Conservation (phyloP, 1,140 invertebrate genomes). For the Pectinophora gossypiella region DNA sequence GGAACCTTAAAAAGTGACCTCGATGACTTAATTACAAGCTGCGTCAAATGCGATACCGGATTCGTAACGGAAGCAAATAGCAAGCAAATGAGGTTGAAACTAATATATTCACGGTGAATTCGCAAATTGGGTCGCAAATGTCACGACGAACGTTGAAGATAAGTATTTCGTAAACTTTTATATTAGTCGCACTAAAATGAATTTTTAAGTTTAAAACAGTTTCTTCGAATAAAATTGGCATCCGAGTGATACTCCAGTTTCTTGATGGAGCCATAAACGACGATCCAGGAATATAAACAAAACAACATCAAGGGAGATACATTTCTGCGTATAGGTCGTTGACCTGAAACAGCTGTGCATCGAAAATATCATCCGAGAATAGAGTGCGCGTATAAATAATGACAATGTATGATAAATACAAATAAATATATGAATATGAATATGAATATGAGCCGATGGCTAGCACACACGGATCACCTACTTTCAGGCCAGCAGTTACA, state of each 20-base stretch:
- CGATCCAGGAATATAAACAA: conserved; percentile 25
- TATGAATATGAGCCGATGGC: conserved; percentile 5
- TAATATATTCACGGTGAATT: conserved; percentile 16
- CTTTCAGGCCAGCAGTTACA: conserved; percentile 47
- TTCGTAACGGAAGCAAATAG: conserved; percentile 21
- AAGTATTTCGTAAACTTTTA: too few relatives aligned
- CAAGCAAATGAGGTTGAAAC: conserved; percentile 10
- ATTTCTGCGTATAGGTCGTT: conserved; percentile 24
- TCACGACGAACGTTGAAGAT: neutral
- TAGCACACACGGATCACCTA: conserved; percentile 39
- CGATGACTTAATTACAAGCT: conserved; percentile 25
- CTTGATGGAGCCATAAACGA: neutral
- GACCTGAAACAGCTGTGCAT: conserved; percentile 40
- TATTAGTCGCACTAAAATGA: too few relatives aligned
- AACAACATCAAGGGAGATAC: conserved; percentile 11
- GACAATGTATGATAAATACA: too few relatives aligned
- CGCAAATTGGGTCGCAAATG: conserved; percentile 2
- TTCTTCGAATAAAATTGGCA: too few relatives aligned
- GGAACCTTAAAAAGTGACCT: conserved; percentile 15
- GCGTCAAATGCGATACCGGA: conserved; percentile 27
- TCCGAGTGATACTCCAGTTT: neutral
- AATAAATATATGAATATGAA: too few relatives aligned
- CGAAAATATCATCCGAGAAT: conserved; percentile 43
- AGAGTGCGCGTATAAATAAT: conserved; percentile 17
- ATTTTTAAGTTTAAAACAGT: too few relatives aligned